Evolutionary conservation across 2,888 invertebrate species (phyloP).

Genomic region (Drosophila birchii): DNA sequence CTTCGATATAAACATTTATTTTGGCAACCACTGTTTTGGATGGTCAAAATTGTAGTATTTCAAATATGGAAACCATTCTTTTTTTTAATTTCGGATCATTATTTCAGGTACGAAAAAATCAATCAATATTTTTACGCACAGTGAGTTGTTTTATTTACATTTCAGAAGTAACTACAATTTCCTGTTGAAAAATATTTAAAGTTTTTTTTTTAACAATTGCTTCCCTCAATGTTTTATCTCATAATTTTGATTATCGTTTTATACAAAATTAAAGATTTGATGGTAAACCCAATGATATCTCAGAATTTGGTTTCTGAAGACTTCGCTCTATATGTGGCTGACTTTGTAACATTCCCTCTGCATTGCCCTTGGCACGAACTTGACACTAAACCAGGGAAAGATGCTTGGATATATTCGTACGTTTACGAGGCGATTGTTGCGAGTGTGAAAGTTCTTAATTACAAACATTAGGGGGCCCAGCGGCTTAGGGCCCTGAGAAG

Average conservation of each 20-base stretch:
- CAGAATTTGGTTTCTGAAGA: neutral
- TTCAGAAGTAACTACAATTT: neutral
- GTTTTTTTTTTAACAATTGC: neutral
- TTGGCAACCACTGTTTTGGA: neutral
- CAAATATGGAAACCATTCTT: neutral
- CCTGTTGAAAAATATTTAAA: no score
- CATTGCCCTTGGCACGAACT: slow-evolving; percentile 72
- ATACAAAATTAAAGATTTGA: neutral
- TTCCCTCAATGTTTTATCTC: neutral
- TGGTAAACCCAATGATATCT: neutral
- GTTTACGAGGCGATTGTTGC: slow-evolving; percentile 83
- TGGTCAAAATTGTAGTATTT: no score
- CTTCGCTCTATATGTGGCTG: neutral
- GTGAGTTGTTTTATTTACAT: neutral
- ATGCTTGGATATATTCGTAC: slow-evolving; percentile 47
- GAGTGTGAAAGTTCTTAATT: slow-evolving; percentile 85
- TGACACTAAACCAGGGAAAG: slow-evolving; percentile 70
- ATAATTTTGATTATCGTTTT: neutral
- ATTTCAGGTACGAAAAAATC: neutral
- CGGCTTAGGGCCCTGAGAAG: slow-evolving; percentile 72
- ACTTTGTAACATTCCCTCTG: slow-evolving; percentile 20
- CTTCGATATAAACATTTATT: neutral
- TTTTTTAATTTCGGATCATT: neutral
- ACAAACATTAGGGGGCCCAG: slow-evolving; percentile 82
- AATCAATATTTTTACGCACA: neutral